Conservation (phyloP, 2,113 vertebrate species). For the Tragulus kanchil region DNA sequence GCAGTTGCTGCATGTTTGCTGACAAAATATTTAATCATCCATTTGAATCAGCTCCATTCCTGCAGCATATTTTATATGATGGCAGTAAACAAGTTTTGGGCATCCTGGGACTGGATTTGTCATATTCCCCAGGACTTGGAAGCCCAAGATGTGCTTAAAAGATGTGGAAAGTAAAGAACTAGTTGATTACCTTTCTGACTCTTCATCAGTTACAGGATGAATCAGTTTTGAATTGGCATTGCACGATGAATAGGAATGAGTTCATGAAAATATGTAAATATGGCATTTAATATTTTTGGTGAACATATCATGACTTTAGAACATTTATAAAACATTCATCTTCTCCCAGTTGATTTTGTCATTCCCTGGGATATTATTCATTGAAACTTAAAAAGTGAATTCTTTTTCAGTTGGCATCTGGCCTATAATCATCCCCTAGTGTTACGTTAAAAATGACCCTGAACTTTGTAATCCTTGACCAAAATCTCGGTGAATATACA, state of each 20-base stretch:
- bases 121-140: neutral
- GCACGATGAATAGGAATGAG: neutral
- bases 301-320: neutral
- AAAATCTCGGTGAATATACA: constrained; percentile 43
- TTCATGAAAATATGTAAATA: constrained; percentile 58
- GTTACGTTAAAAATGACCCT: constrained; percentile 52
- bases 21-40: constrained; percentile 93
- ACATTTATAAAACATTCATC: neutral
- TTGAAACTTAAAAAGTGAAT: constrained; percentile 49
- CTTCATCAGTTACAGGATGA: constrained; percentile 4
- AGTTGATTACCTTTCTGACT: neutral
- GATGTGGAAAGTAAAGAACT: neutral
- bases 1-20: constrained; percentile 92
- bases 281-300: constrained; percentile 28
- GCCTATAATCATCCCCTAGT: neutral
- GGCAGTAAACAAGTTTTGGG: neutral
- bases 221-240: constrained; percentile 18
- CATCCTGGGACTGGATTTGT: neutral
- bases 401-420: constrained; percentile 36
- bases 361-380: constrained; percentile 58
- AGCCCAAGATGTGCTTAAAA: neutral
- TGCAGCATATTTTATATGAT: neutral
- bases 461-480: constrained; percentile 34
- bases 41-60: neutral
- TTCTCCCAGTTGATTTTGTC: constrained; percentile 44